Base-by-base conservation (phyloP, 2,888 invertebrate genomes). In the Ypsolopha sequella region DNA sequence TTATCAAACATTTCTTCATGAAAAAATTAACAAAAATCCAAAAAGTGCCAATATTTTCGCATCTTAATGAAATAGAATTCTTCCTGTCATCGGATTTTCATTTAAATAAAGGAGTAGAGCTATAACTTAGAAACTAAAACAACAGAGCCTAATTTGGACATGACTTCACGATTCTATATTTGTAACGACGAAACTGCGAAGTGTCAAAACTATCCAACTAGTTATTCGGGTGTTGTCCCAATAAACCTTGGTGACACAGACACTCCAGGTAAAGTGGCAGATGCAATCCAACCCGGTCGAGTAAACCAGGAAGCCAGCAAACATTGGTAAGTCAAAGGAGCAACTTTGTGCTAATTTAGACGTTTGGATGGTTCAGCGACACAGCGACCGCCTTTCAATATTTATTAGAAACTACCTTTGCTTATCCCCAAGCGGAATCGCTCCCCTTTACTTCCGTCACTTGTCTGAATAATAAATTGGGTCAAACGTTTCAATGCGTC, bases 271-370 rank as follows among this genome's bases (percentile, higher is more conserved):
- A 44, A 44, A 45, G 44, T 51, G 47, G 14, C 38, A 46, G 36
- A 38, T 41, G 51, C 46, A 44, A 45, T 46, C 39, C 51, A 44
- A 36, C 44, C 39, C 10, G 47, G 38, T 24, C 11, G 13, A n/a
- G 9, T 7, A 14, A 33, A 35, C 43, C 14, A 10, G 9, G 46
- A 39, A 14, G n/a, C 9, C 38, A 7, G 11, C 49, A 49, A 49
- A 49, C 49, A 49, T 35, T 49, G 47, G 51, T 48, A 55, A 55
- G 56, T 66, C 70, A 78, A 76, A 75, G 73, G 73, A 69, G 63
- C 66, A 69, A 75, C 69, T 76, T 76, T 64, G 70, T 62, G 70
- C 69, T 78, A 76, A 76, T 76, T 73, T 68, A 59, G 63, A 70
- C 66, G 70, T 66, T 72, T 70, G 70, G 14, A 35, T 41, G 35